Conservation (phyloP, 2,113 vertebrate genomes). For the Oriolus oriolus region DNA sequence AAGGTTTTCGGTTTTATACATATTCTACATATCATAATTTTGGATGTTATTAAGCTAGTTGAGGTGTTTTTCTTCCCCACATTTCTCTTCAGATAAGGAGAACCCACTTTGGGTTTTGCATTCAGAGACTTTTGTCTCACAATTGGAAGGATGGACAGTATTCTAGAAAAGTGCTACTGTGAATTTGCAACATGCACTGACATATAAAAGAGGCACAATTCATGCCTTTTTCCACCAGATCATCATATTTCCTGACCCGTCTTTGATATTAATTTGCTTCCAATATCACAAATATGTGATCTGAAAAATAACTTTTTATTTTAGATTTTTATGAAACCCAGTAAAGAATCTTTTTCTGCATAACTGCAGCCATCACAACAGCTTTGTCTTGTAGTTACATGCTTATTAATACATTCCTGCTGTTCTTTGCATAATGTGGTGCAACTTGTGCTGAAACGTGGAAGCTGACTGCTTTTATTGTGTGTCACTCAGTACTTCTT, state of each 20-base stretch:
- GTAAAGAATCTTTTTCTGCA: not conserved
- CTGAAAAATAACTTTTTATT: not conserved
- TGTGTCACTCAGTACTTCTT: not conserved
- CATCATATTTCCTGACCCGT: not conserved
- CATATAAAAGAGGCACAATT: not conserved
- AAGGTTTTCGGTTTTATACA: not conserved
- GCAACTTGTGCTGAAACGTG: not conserved
- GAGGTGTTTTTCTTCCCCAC: not conserved
- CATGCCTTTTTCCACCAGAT: not conserved
- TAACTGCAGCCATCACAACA: not conserved
- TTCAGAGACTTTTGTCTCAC: not conserved
- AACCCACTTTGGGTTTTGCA: not conserved
- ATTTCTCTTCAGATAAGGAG: not conserved
- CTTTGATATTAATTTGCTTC: not conserved
- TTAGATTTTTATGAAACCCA: not conserved
- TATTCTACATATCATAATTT: not conserved
- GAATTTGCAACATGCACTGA: not conserved
- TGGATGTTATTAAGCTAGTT: not conserved
- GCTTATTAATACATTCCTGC: not conserved
- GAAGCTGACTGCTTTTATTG: not conserved
- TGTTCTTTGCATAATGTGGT: not conserved
- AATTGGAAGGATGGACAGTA: not conserved
- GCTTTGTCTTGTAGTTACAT: not conserved
- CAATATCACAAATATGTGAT: not conserved
- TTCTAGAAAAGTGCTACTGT: not conserved